Base-by-base conservation (phyloP, 2,113 vertebrate genomes). In the Lethenteron camtschaticum region DNA sequence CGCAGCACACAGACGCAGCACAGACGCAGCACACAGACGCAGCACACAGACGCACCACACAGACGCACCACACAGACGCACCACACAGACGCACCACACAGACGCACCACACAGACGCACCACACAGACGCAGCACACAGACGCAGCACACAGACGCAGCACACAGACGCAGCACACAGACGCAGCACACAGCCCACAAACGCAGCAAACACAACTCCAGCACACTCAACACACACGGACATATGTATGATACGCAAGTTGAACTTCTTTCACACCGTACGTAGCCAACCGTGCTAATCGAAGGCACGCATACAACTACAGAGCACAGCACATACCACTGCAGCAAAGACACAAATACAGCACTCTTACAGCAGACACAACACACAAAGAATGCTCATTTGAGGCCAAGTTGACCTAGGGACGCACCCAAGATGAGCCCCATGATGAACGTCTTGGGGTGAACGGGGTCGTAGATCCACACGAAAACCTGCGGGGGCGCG, bases 371-470 rank as follows among this genome's bases (percentile, higher is more conserved):
- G 2, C 41, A 10, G 6, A 56, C 24, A 70, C 59, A 60, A 72
- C 2, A 13, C 58, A 9, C 57, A 14, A 14, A 4, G 9, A 10
- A 20, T 18, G 18, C 56, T 16, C 13, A 13, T 59, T 70, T 14
- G 3, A 57, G 12, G 55, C 16, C 56, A 57, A 41, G 6, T 3
- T 14, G 14, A 12, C 8, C 60, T 58, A 56, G 8, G 58, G 10
- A 85, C 86, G 84, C 81, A 97, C 94, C 94, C 70, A 99, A 84
- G 56, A 96, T 87, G 74, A 99, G 85, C 74, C 94, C 94, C 94
- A 99, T 96, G 75, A 90, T 92, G 80, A 96, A 96, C 1, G 94
- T 96, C 82, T 96, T 96, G 75, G 96, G 92, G 77, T 88, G 94
- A 73, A 99, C 94, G 1, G 94, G 94, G 79, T 99, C 94, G 69